Percentiles rank a stretch among this genome's conserved stretches.
These are phyloP conservation scores for Oligia strigilis DNA, from an alignment of 2,888 invertebrate genomes.

Conservation along the genomic window DNA sequence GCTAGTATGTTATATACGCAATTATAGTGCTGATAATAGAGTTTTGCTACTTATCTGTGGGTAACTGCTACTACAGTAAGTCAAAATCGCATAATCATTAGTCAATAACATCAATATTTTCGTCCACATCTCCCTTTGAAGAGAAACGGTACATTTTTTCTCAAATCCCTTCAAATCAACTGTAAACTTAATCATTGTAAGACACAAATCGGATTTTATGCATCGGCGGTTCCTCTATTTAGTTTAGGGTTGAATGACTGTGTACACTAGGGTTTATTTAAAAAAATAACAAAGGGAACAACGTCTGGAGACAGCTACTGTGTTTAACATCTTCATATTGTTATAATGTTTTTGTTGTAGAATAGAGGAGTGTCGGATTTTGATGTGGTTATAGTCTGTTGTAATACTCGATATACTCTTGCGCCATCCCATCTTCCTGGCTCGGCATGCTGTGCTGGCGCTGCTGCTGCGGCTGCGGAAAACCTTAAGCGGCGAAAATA, in stretches of 20 bases:
- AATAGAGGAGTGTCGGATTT: not conserved
- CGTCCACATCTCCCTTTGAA: slow-evolving; percentile 36
- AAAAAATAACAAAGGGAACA: slow-evolving; percentile 46
- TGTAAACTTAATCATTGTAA: slow-evolving; percentile 69
- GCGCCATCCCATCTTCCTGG: too few relatives aligned
- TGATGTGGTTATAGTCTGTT: not conserved
- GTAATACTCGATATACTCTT: too few relatives aligned
- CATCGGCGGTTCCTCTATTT: slow-evolving; percentile 21
- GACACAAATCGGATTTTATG: slow-evolving; percentile 55
- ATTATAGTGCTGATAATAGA: too few relatives aligned
- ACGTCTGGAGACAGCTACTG: slow-evolving; percentile 40
- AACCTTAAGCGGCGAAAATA: too few relatives aligned
- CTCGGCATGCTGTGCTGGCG: too few relatives aligned
- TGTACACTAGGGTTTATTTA: slow-evolving; percentile 36
- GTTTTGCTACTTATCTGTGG: too few relatives aligned
- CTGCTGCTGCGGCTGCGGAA: too few relatives aligned
- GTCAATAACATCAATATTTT: slow-evolving; percentile 39
- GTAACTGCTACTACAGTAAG: too few relatives aligned
- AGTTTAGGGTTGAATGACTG: slow-evolving; percentile 46
- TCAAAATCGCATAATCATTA: not conserved
- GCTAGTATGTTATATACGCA: too few relatives aligned
- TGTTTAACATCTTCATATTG: slow-evolving; percentile 32
- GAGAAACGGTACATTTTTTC: slow-evolving; percentile 30
- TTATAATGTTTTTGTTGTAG: slow-evolving; percentile 13
- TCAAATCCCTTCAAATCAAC: slow-evolving; percentile 58